These are phyloP conservation scores for Poecilus cupreus DNA, from an alignment of 2,888 invertebrate genomes.

Conservation along the genomic window DNA sequence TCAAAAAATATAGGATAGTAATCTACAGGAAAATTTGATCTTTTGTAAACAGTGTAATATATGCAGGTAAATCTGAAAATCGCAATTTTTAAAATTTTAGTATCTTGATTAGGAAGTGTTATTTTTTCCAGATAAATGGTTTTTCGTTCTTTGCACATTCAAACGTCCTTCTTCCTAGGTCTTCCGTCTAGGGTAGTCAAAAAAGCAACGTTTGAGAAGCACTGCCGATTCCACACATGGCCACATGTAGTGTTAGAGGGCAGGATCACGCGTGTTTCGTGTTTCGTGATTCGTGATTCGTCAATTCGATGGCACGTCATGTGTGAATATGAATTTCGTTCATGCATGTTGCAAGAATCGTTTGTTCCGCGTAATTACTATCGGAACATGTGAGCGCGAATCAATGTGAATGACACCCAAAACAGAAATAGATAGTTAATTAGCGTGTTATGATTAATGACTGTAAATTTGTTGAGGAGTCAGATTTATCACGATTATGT, in stretches of 20 bases:
- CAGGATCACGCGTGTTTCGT: not conserved
- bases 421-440: constrained; percentile 30
- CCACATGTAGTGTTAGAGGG: not conserved
- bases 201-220: not conserved
- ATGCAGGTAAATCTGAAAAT: too few species aligned
- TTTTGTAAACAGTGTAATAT: too few species aligned
- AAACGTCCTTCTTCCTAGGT: too few species aligned
- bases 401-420: not conserved
- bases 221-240: not conserved
- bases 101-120: too few species aligned
- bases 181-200: too few species aligned
- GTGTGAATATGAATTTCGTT: constrained; percentile 22
- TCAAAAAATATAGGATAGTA: too few species aligned
- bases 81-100: too few species aligned
- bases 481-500: not conserved
- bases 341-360: constrained; percentile 31
- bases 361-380: constrained; percentile 25
- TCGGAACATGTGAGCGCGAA: not conserved
- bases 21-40: too few species aligned
- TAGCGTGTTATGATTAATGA: constrained; percentile 5
- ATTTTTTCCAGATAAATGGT: too few species aligned
- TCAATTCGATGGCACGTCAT: constrained; percentile 12
- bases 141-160: too few species aligned
- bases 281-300: too few species aligned
- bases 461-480: not conserved